Conservation (phyloP, 2,888 invertebrate species). For the Melanostoma mellinum region DNA sequence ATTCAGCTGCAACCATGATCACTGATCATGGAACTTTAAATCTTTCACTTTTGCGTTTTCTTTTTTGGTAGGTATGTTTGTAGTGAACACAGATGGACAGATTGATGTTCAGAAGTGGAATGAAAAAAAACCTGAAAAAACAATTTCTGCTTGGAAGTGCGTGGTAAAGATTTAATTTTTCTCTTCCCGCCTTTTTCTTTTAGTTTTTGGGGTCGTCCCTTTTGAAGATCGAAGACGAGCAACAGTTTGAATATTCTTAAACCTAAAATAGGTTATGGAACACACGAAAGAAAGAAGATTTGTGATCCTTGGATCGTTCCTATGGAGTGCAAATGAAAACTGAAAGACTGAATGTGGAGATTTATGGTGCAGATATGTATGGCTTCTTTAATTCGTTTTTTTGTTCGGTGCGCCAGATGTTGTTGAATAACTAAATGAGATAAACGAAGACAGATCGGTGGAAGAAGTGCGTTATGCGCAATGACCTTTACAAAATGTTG, state of each 20-base stretch:
- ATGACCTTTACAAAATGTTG: slow-evolving; percentile 23
- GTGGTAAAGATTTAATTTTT: slow-evolving; percentile 47
- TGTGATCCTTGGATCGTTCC: background rate
- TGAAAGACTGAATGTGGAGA: slow-evolving; percentile 39
- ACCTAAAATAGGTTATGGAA: slow-evolving; percentile 47
- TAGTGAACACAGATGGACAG: slow-evolving; percentile 45
- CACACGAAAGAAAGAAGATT: background rate
- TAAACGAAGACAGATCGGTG: background rate
- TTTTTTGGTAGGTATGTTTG: slow-evolving; percentile 19
- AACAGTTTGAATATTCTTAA: slow-evolving; percentile 37
- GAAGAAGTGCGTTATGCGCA: slow-evolving; percentile 24
- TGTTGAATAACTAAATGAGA: slow-evolving; percentile 4
- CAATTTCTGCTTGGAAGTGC: slow-evolving; percentile 12
- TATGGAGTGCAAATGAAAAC: slow-evolving; percentile 22
- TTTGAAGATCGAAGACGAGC: slow-evolving; percentile 5
- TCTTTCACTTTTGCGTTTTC: background rate
- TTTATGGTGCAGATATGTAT: slow-evolving; percentile 46
- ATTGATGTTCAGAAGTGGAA: slow-evolving; percentile 19
- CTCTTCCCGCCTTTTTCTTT: slow-evolving; percentile 21
- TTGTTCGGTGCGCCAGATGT: slow-evolving; percentile 35
- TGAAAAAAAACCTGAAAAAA: background rate
- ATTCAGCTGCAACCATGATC: background rate
- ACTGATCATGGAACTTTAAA: slow-evolving; percentile 33
- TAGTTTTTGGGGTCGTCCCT: slow-evolving; percentile 6
- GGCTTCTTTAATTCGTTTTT: background rate